Evolutionary conservation across 2,888 invertebrate genomes (phyloP).

Genomic region (Chymomyza fuscimana): DNA sequence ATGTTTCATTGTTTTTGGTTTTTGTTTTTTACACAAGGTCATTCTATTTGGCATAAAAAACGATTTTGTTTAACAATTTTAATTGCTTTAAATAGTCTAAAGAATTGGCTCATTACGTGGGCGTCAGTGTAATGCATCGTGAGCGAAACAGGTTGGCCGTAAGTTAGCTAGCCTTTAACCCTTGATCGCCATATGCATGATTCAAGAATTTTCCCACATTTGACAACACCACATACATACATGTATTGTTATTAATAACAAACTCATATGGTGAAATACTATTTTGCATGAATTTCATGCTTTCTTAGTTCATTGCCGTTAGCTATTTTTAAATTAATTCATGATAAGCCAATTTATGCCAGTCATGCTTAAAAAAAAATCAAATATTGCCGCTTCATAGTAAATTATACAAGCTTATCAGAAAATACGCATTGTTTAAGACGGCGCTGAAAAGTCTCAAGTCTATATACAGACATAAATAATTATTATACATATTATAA

Average conservation of each 20-base stretch:
- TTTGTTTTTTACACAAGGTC: constrained; percentile 27
- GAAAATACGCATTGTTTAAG: not conserved
- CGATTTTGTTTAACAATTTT: not conserved
- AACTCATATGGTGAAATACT: not conserved
- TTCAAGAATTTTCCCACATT: not conserved
- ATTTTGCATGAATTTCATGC: not conserved
- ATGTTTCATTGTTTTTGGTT: not conserved
- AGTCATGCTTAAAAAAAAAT: not conserved
- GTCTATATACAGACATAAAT: not conserved
- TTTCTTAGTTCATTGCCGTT: not conserved
- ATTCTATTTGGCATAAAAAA: constrained; percentile 14
- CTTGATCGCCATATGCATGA: constrained; percentile 5
- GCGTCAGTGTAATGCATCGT: not conserved
- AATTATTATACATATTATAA: not conserved
- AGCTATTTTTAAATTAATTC: not conserved
- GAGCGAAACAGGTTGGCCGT: constrained; percentile 31
- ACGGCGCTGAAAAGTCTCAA: not conserved
- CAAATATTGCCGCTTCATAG: not conserved
- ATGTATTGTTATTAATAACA: not conserved
- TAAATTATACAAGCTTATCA: not conserved
- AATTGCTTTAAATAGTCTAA: not conserved
- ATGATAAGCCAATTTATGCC: not conserved
- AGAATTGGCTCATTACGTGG: not conserved
- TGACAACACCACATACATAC: not conserved
- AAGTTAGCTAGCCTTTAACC: constrained; percentile 27